Evolutionary conservation across 2,113 vertebrate species (phyloP).

Genomic region (Heteronetta atricapilla): DNA sequence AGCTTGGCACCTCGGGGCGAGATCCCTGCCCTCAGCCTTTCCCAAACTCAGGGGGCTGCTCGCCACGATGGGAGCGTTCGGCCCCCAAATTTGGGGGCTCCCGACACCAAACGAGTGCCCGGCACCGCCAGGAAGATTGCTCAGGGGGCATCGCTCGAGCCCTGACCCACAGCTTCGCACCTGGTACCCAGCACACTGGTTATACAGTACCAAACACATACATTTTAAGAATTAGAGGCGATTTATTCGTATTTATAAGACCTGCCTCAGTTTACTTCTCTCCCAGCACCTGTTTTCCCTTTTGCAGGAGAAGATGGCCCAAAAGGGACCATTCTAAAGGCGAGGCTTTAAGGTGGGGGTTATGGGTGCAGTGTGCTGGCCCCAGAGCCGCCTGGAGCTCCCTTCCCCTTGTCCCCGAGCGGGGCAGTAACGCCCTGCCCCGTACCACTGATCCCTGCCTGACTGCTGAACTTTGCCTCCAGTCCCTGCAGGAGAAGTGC

Average conservation of each 20-base stretch:
- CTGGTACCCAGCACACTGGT: not conserved
- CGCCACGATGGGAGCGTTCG: rapidly evolving
- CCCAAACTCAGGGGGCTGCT: not conserved
- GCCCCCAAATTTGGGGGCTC: not conserved
- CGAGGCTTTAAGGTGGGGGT: not conserved
- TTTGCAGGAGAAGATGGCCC: slow-evolving; percentile 33
- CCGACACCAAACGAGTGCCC: not conserved
- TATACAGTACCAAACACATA: not conserved
- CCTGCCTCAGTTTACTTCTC: not conserved
- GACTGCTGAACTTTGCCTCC: slow-evolving; percentile 21
- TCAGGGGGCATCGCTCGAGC: not conserved
- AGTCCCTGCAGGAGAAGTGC: not conserved
- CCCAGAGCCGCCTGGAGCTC: not conserved
- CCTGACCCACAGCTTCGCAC: not conserved
- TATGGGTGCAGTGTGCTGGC: not conserved
- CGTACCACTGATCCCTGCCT: not conserved
- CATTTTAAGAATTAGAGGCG: rapidly evolving
- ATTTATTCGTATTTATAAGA: not conserved
- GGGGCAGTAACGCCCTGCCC: slow-evolving; percentile 1
- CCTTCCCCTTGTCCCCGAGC: not conserved
- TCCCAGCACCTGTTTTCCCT: slow-evolving; percentile 34
- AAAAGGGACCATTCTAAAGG: not conserved
- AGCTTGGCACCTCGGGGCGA: rapidly evolving
- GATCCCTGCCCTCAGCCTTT: not conserved
- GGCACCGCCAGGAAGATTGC: rapidly evolving